phyloP scores from a whole-genome alignment of 2,113 vertebrate species.

The Pluvialis apricaria region DNA sequence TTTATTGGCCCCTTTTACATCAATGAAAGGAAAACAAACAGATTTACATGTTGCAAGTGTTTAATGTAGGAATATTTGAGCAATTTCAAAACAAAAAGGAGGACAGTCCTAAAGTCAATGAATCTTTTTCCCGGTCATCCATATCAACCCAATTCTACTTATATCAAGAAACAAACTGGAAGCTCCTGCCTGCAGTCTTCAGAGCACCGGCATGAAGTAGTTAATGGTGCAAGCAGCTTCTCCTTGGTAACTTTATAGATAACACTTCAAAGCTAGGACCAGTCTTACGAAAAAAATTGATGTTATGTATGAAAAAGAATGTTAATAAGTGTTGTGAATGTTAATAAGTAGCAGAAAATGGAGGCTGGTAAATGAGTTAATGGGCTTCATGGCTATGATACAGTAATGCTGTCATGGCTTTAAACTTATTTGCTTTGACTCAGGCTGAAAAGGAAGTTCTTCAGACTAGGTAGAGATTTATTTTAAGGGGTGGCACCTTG shows the following conservation, averaged over 20 bases:
- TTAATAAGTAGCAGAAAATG: background rate
- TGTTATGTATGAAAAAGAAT: background rate
- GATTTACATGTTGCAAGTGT: background rate
- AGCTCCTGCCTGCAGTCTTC: background rate
- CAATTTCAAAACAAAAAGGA: background rate
- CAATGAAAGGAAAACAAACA: background rate
- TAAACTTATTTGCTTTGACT: constrained; percentile 8
- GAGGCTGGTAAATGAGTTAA: background rate
- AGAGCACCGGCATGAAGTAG: background rate
- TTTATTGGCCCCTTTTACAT: background rate
- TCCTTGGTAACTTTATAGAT: background rate
- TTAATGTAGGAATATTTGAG: background rate
- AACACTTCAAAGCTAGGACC: accelerated
- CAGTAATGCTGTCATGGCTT: background rate
- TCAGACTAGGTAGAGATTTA: background rate
- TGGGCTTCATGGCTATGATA: background rate
- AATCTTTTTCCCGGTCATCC: background rate
- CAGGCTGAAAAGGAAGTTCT: constrained; percentile 9
- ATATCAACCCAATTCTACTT: background rate
- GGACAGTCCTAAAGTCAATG: background rate
- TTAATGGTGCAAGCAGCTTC: background rate
- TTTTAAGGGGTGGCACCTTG: constrained; percentile 7
- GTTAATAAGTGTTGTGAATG: background rate
- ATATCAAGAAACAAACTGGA: background rate
- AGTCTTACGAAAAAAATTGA: background rate